Base-by-base conservation (phyloP, 2,797 vertebrate species). In the Ispidina lecontei region DNA sequence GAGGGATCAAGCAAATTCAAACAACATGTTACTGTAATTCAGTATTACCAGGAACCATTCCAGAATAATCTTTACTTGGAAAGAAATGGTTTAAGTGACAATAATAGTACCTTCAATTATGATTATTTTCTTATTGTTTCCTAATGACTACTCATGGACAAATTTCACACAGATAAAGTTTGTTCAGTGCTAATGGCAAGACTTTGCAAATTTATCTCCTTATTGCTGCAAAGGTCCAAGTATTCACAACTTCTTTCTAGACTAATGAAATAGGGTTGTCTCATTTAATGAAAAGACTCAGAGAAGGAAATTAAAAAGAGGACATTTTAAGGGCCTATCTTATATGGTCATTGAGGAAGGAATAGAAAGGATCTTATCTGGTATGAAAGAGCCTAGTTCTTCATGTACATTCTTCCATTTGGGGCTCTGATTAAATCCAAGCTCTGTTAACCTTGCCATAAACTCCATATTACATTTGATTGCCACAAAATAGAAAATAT, bases 361-460 rank as follows among this genome's bases (percentile, higher is more conserved):
- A 90, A 94, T 43, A n/a, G 70, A 63, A 90, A 90, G 86, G 86
- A 90, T 89, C 71, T 95, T 95, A 94, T 95, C 86, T 71, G 41
- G 4, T 76, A 49, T 76, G 84, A 93, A 93, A 68, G 21, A 92
- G 19, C 14, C 11, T 82, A 46, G 51, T 62, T 87, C 55, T 85
- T 82, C 49, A 33, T 33, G 60, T 79, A 29, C 60, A 64, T 84
- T 87, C 64, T 76, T 44, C 41, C 84, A 12, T 41, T 35, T 76
- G 64, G 49, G 71, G 64, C 10, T 51, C n/a, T 70, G 74, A 90
- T 86, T 86, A 88, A 87, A 83, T 31, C 41, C 73, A 54, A 78
- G 29, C 28, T 71, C 77, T 88, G 59, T 59, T 44, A 92, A 74
- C 33, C 58, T 76, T 64, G 12, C 21, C 43, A 62, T 28, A 87